Conservation (phyloP, 2,888 invertebrate genomes). For the Pachydiplax longipennis region DNA sequence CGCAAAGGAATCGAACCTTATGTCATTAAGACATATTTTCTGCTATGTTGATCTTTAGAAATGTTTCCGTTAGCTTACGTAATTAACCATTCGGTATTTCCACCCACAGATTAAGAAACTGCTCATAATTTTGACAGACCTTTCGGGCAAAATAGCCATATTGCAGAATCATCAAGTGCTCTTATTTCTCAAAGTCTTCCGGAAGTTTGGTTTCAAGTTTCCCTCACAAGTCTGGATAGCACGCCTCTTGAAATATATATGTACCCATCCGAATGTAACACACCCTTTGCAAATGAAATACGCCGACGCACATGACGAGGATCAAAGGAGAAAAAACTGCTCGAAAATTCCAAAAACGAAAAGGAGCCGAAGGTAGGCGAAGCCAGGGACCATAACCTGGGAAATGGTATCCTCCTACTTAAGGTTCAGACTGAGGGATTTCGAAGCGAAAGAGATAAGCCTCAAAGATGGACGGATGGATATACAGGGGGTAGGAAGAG, state of each 20-base stretch:
- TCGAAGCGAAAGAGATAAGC: neutral
- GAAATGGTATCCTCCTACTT: neutral
- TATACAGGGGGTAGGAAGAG: neutral
- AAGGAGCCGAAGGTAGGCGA: neutral
- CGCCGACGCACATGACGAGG: neutral
- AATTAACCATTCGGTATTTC: too few species aligned
- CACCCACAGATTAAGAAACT: too few species aligned
- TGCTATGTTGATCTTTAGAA: too few species aligned
- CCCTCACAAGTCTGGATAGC: neutral
- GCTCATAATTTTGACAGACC: too few species aligned
- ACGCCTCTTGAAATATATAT: neutral
- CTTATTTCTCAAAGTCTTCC: neutral
- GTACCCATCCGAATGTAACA: neutral
- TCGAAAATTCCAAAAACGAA: neutral
- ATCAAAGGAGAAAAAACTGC: neutral
- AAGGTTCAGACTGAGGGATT: neutral
- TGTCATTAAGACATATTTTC: too few species aligned
- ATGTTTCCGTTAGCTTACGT: too few species aligned
- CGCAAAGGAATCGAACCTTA: too few species aligned
- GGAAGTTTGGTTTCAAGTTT: neutral
- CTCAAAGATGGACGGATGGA: neutral
- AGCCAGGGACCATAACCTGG: neutral
- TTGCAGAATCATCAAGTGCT: too few species aligned
- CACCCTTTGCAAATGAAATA: neutral
- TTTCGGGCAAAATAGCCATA: too few species aligned